Evolutionary conservation across 2,113 vertebrate genomes (phyloP).

Genomic region (Varanus salvator): DNA sequence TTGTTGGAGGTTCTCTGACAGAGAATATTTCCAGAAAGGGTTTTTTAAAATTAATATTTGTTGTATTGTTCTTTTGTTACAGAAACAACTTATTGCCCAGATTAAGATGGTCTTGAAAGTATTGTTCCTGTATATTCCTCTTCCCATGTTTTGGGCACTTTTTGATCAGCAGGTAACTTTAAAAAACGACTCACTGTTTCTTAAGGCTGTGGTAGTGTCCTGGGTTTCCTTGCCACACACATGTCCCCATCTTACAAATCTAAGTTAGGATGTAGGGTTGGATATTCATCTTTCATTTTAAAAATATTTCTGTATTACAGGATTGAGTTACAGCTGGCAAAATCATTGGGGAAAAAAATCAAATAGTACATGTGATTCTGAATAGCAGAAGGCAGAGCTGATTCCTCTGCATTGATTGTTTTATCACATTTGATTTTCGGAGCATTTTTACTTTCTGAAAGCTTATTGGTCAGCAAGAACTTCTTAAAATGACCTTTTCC

Average conservation of each 20-base stretch:
- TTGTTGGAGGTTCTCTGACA: not conserved
- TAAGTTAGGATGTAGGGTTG: not conserved
- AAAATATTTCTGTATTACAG: not conserved
- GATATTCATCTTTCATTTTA: not conserved
- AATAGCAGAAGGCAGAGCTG: not conserved
- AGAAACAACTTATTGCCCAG: conserved; percentile 92
- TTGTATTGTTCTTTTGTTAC: conserved; percentile 29
- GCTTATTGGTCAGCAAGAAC: not conserved
- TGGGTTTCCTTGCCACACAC: too few relatives aligned
- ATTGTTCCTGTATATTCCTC: conserved; percentile 92
- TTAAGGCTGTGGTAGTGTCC: not conserved
- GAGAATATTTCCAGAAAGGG: not conserved
- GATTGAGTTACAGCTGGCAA: too few relatives aligned
- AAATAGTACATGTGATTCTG: not conserved
- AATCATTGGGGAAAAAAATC: not conserved
- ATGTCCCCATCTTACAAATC: not conserved
- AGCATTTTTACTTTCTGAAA: not conserved
- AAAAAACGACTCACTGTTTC: not conserved
- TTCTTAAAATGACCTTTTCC: not conserved
- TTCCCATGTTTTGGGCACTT: conserved; percentile 98
- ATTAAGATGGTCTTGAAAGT: conserved; percentile 94
- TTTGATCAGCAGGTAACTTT: conserved; percentile 95
- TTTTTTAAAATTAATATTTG: not conserved
- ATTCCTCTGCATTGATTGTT: not conserved
- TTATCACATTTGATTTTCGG: not conserved